Evolutionary conservation across 2,888 invertebrate genomes (phyloP).

Genomic region (Mimumesa dahlbomi): DNA sequence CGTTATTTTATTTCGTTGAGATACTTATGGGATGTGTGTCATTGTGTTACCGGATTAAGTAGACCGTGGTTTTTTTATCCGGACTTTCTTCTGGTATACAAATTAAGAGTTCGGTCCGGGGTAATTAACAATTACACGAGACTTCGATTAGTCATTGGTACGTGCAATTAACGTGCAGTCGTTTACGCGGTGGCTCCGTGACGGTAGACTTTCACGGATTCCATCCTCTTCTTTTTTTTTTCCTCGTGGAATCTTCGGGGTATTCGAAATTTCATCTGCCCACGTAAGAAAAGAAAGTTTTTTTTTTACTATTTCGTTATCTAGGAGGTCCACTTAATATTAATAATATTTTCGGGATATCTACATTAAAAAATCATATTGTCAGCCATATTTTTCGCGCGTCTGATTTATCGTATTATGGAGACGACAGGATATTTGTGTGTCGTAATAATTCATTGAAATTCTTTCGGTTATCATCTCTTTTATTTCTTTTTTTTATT

Average conservation of each 20-base stretch:
- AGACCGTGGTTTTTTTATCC: neutral
- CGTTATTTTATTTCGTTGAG: neutral
- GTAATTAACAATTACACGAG: neutral
- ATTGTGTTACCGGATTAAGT: neutral
- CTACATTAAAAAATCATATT: neutral
- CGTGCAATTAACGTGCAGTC: conserved; percentile 28
- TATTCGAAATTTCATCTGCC: conserved; percentile 3
- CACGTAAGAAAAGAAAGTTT: conserved; percentile 32
- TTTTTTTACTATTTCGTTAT: neutral
- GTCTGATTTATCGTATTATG: no score
- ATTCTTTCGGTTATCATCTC: neutral
- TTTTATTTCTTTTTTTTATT: no score
- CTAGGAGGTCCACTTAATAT: conserved; percentile 3
- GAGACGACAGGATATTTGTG: neutral
- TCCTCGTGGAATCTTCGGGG: conserved; percentile 16
- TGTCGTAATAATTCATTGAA: neutral
- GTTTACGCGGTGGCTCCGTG: neutral
- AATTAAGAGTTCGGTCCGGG: neutral
- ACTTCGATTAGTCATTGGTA: conserved; percentile 13
- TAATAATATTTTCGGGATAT: no score
- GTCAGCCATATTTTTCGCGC: no score
- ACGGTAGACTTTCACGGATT: conserved; percentile 47
- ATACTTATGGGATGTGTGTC: neutral
- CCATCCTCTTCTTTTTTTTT: no score
- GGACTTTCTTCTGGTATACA: neutral